Evolutionary conservation across 2,113 vertebrate species (phyloP), one percentile per base, ranked within the genome.

Genomic region (Siniperca chuatsi): DNA sequence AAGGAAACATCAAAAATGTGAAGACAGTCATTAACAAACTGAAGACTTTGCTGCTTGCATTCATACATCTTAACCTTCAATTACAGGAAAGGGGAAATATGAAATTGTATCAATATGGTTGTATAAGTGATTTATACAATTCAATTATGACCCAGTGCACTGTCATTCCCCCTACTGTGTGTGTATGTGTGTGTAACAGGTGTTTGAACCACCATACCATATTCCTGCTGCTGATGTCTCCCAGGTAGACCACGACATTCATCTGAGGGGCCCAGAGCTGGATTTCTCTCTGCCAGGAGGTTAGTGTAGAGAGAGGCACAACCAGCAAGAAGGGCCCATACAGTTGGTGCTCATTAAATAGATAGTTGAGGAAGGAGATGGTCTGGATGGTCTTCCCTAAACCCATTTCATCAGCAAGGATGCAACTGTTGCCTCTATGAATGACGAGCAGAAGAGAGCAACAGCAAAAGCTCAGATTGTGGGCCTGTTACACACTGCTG

Each of bases 361-460:
- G 70, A 90, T 98, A 99, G 94, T 98, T 99, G 69, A 99, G 93
- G 95, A 99, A 99, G 87, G 95, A 96, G 93, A 99, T 99, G 9
- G 98, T 99, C 96, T 99, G 98, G 93, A 99, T 99, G 42, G 98
- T 99, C 96, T 99, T 99, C 50, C 98, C 98, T 79, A 99, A 94
- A 58, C 98, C 98, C 98, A 99, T 99, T 93, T 99, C 98, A 96
- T 99, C 98, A 12, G 98, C 98, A 25, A 99, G 97, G 94, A 99
- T 99, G 84, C 98, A 99, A 76, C 98, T 99, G 92, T 99, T 98
- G 72, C 97, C 97, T 92, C 98, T 99, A 82, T 82, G 87, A 83
- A 82, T 35, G 33, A 78, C 33, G 25, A 84, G 25, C 50, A 86
- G 5, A 46, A 66, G 35, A 78, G 29, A 72, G 58, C 57, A 58